These are phyloP conservation scores for Piaya cayana DNA, from an alignment of 2,113 vertebrate species.

Conservation along the genomic window DNA sequence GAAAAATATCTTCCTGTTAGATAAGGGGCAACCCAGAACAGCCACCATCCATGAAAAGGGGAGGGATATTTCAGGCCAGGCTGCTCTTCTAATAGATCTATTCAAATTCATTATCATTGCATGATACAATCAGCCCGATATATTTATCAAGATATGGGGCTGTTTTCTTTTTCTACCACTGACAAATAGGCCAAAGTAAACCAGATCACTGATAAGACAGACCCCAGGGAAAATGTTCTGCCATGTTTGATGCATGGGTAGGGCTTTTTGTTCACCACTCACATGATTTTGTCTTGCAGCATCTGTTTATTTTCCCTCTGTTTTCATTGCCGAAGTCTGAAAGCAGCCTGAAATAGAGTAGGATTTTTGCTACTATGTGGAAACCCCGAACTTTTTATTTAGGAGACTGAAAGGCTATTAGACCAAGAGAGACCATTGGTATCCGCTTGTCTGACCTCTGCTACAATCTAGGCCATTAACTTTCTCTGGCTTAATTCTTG, in stretches of 20 bases:
- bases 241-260: conserved; percentile 31
- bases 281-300: conserved; percentile 35
- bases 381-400: conserved; percentile 43
- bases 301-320: conserved; percentile 58
- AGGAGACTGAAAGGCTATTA: not conserved
- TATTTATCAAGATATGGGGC: conserved; percentile 46
- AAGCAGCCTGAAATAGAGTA: conserved; percentile 50
- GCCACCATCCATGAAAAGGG: not conserved
- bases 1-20: conserved; percentile 34
- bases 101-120: conserved; percentile 58
- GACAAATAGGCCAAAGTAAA: conserved; percentile 67
- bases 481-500: conserved; percentile 52
- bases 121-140: conserved; percentile 57
- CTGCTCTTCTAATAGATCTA: conserved; percentile 34
- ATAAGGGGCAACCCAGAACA: conserved; percentile 25
- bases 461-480: conserved; percentile 31
- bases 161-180: conserved; percentile 76
- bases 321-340: conserved; percentile 32
- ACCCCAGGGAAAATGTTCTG: conserved; percentile 53
- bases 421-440: not conserved
- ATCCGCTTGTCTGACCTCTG: conserved; percentile 51
- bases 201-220: conserved; percentile 74
- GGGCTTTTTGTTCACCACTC: conserved; percentile 38
- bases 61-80: conserved; percentile 22
- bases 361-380: conserved; percentile 22